Evolutionary conservation across 2,113 vertebrate genomes (phyloP), one percentile per base, ranked within the genome.

Genomic region (Melanerpes formicivorus): DNA sequence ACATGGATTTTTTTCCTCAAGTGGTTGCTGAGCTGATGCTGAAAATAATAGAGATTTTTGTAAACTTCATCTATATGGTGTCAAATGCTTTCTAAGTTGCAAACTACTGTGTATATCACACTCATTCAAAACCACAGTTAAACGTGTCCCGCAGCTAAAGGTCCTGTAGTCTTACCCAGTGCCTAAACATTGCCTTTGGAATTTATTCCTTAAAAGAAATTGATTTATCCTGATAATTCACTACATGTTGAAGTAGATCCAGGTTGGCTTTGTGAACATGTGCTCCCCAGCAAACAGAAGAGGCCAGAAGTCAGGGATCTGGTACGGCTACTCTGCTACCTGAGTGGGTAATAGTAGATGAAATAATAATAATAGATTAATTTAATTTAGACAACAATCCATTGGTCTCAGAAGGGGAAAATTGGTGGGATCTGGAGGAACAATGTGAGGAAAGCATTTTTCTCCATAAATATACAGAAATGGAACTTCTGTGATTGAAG

Each of bases 391-490:
- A 26, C 66, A 3, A 3, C 7, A 70, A 40, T 4, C 30, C 44
- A 13, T 25, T 12, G 37, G 13, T 40, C 21, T 62, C 29, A 72
- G 55, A 62, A 65, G 34, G 70, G 27, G 29, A 34, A 76, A 73
- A 66, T 3, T 26, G 13, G 13, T 74, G 42, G 46, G 46, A 46
- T 65, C 15, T 40, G 26, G 18, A 7, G 34, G 5, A 30, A 23
- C 5, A 80, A 69, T 8, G 23, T 14, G 34, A 67, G 76, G 11
- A 60, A 62, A 70, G 10, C 46, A 32, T 67, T 87, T 81, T 25
- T 16, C 10, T 8, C 4, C 0, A 1, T 81, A 55, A 66, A 71
- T 29, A 58, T 72, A 21, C 11, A 50, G 25, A 25, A 1, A 1
- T 48, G 23, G 14, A 73, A 63, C 1, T 7, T 84, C 50, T 77